Evolutionary conservation across 2,888 invertebrate species (phyloP).

Genomic region (Anticlea derivata): DNA sequence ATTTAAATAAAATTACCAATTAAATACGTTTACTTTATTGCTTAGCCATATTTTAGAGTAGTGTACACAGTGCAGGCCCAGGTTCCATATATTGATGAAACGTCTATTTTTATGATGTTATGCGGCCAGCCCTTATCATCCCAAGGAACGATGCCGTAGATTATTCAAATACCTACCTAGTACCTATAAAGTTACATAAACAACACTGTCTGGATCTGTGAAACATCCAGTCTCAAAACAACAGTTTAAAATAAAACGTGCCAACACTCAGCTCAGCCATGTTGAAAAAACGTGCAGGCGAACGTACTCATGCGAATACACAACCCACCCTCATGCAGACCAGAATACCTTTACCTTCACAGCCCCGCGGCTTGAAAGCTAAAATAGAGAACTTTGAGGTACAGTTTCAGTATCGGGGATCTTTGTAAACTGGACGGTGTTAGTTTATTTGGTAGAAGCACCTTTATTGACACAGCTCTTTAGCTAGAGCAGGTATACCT

Average conservation of each 20-base stretch:
- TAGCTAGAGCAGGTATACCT: conserved; percentile 30
- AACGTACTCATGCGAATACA: conserved; percentile 48
- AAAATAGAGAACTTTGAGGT: conserved; percentile 17
- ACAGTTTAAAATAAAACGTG: conserved; percentile 34
- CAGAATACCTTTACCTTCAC: conserved; percentile 37
- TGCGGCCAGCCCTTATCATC: no score
- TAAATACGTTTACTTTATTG: no score
- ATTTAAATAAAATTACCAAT: no score
- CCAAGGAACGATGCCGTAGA: no score
- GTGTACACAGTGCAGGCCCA: no score
- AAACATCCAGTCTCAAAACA: conserved; percentile 5
- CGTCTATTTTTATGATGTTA: no score
- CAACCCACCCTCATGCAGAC: conserved; percentile 43
- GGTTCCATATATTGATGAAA: no score
- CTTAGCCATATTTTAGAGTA: no score
- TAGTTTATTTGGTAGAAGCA: conserved; percentile 46
- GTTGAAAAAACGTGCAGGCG: conserved; percentile 54
- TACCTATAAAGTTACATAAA: no score
- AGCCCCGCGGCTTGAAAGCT: conserved; percentile 9
- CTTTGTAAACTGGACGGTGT: conserved; percentile 36
- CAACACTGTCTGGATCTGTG: no score
- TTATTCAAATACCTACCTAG: no score
- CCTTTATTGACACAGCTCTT: conserved; percentile 50
- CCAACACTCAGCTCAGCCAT: conserved; percentile 48
- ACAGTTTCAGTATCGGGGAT: conserved; percentile 24